phyloP scores from a whole-genome alignment of 2,113 vertebrate species.

The Clarias magur region DNA sequence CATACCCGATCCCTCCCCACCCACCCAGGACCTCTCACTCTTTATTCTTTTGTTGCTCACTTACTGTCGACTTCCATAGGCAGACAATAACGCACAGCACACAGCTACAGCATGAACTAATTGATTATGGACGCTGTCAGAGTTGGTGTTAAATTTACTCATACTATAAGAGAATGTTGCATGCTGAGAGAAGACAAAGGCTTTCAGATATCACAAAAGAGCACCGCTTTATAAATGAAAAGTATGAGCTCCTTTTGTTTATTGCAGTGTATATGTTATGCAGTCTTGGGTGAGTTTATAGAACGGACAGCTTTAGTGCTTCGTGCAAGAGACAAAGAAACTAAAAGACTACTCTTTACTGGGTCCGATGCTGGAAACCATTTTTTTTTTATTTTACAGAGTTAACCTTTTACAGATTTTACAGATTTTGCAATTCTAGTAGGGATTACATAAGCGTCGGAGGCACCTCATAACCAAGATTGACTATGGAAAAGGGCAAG shows the following conservation, averaged over 20 bases:
- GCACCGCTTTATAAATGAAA: conserved; percentile 56
- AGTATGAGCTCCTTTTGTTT: conserved; percentile 43
- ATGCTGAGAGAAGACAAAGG: conserved; percentile 52
- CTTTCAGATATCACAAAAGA: conserved; percentile 49
- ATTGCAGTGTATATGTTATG: conserved; percentile 29
- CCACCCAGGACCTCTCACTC: conserved; percentile 36
- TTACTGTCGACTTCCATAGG: conserved; percentile 71
- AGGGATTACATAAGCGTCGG: conserved; percentile 45
- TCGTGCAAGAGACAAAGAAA: conserved; percentile 47
- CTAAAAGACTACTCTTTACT: background rate
- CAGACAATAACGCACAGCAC: conserved; percentile 64
- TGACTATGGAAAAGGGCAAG: conserved; percentile 21
- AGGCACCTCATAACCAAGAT: conserved; percentile 50
- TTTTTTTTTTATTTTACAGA: background rate
- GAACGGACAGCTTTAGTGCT: conserved; percentile 28
- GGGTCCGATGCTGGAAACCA: background rate
- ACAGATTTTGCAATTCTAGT: conserved; percentile 45
- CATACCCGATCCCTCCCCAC: background rate
- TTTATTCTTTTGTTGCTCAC: conserved; percentile 69
- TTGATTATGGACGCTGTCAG: conserved; percentile 73
- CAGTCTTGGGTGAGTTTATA: conserved; percentile 34
- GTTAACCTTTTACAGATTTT: background rate
- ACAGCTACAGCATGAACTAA: conserved; percentile 70
- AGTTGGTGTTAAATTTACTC: conserved; percentile 66
- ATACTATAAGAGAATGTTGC: conserved; percentile 50